Evolutionary conservation across 2,797 vertebrate species (phyloP), one percentile per base, ranked within the genome.

Genomic region (Anisognathus igniventris): DNA sequence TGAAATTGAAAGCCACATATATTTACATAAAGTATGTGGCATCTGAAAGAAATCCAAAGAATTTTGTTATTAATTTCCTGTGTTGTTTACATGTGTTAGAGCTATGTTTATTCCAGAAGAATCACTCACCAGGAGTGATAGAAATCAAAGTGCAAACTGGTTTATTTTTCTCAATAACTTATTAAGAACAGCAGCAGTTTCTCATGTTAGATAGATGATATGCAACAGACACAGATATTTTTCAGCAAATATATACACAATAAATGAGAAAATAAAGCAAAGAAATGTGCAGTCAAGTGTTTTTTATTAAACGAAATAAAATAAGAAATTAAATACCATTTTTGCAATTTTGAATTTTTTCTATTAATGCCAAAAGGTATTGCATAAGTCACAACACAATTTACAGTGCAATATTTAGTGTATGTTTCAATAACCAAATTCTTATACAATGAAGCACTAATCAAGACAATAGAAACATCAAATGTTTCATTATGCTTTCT

Each of bases 11-110:
- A 96, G 85, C 91, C 93, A 93, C 82, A 89, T 94, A 91, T 97
- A 97, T 97, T 97, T 97, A 97, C 90, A 96, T 95, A n/a, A 87
- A 87, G 48, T 74, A 92, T 89, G 94, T 64, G 33, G 94, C 92
- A 95, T 97, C 92, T 96, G 97, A 96, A 96, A 95, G 89, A 97
- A 96, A 93, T 95, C 92, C 96, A 97, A 96, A 91, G 72, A 97
- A 97, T 97, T 96, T 97, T 97, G 92, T 95, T 96, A 97, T 97
- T 91, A 88, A 95, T 97, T 96, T 97, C 95, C 92, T 95, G 80
- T 95, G 93, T 96, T 97, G 97, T 97, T 98, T 97, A 96, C 95
- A 96, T 95, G 90, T 96, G 94, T 95, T 96, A 88, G 81, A 58
- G 94, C 76, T 94, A 66, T 96, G 92, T 97, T 97, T 97, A 96